Base-by-base conservation (phyloP, 2,113 vertebrate species). In the Cyanistes caeruleus region DNA sequence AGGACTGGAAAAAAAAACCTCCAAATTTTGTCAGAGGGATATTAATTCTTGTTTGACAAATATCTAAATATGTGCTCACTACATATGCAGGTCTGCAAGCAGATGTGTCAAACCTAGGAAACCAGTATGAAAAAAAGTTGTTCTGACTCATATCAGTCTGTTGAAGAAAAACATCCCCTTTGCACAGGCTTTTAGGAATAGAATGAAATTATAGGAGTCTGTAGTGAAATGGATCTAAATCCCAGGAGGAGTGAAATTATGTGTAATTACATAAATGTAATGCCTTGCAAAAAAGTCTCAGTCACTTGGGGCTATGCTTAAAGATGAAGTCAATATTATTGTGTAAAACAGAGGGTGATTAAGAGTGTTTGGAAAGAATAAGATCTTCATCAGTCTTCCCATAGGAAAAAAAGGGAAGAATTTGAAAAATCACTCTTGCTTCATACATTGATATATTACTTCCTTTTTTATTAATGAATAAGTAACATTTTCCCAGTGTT, bases 1-100 rank as follows among this genome's bases (percentile, higher is more conserved):
- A 43, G 5, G 2, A 64, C 1, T 39, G 17, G 28, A 2, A 2
- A 22, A 48, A 48, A 44, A 43, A 37, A 17, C 8, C 11, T 11
- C 13, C 44, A 24, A 2, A 9, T 48, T 76, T 87, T 68, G 67
- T 15, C 53, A 88, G 46, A 73, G 56, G 13, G 5, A 5, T 90
- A 30, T n/a, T 65, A 65, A 84, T 65, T 70, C 39, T 84, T 89
- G 8, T 27, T 39, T 79, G 49, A 46, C 25, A 46, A 7, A 7
- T 67, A 41, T 63, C 25, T 87, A 69, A 89, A 77, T 55, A 48
- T 43, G 44, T 31, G 9, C 8, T 80, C 2, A 0, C 24, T 87
- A 35, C 7, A 24, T 15, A 53, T 30, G 9, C 8, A 63, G 9
- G 20, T 65, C 37, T 64, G 43, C 30, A 64, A 82, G 44, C 9